These are phyloP conservation scores for Sphyrna mokarran DNA, from an alignment of 2,113 vertebrate species.

Conservation along the genomic window DNA sequence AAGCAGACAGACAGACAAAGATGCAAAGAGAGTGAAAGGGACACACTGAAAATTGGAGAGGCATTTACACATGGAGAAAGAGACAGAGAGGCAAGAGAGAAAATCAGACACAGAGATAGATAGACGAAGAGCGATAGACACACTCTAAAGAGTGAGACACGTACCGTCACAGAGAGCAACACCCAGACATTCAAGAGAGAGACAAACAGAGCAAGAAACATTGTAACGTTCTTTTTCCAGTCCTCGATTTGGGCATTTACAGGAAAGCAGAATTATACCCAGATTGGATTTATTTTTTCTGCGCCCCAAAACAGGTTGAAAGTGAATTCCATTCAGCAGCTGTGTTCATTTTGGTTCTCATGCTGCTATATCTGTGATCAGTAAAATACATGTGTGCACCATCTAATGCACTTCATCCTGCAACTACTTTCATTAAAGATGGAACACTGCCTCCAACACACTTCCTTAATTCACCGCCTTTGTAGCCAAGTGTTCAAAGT, in stretches of 20 bases:
- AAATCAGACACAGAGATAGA: no score
- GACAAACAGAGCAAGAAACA: neutral
- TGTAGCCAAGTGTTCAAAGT: conserved; percentile 34
- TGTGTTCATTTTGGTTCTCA: conserved; percentile 6
- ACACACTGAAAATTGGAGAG: no score
- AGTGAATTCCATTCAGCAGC: neutral
- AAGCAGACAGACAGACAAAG: conserved; percentile 17
- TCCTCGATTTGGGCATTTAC: neutral
- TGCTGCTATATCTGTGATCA: neutral
- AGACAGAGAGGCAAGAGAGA: no score
- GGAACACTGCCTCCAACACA: conserved; percentile 7
- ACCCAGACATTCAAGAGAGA: neutral
- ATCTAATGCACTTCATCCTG: neutral
- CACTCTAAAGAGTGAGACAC: no score
- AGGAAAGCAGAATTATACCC: neutral
- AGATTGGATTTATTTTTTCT: neutral
- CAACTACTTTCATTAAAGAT: neutral
- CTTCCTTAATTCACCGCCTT: conserved; percentile 4
- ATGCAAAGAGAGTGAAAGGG: neutral
- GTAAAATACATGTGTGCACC: neutral
- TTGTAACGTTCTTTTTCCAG: neutral
- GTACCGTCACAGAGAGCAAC: no score
- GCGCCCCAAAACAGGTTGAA: neutral
- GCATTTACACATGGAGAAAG: no score
- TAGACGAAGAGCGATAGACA: no score